Evolutionary conservation across 2,797 vertebrate species (phyloP).

Genomic region (Cryptoblepharus egeriae): DNA sequence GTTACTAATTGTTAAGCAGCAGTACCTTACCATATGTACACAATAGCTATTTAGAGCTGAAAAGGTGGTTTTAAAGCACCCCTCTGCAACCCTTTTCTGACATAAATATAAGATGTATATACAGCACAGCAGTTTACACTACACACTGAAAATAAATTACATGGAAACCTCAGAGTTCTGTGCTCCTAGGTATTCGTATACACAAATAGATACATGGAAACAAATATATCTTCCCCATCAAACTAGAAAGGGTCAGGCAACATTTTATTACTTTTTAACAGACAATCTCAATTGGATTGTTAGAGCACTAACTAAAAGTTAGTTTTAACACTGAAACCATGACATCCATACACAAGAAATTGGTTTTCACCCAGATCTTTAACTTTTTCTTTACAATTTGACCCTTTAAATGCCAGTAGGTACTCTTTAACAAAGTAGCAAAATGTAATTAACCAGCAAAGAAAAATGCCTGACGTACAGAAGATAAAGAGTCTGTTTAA

Average conservation of each 20-base stretch:
- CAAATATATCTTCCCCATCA: constrained; percentile 50
- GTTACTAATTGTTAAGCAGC: constrained; percentile 95
- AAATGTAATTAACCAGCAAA: not conserved
- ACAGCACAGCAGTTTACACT: constrained; percentile 80
- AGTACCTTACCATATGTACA: constrained; percentile 89
- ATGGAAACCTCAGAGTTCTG: constrained; percentile 67
- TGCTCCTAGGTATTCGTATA: constrained; percentile 67
- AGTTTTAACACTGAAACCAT: constrained; percentile 20
- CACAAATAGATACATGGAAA: constrained; percentile 71
- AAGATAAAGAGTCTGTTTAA: not conserved
- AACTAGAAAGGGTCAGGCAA: constrained; percentile 54
- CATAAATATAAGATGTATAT: constrained; percentile 86
- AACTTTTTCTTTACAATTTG: constrained; percentile 32
- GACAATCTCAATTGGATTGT: not conserved
- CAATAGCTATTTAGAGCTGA: constrained; percentile 85
- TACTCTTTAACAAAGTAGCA: constrained; percentile 1
- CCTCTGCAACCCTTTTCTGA: constrained; percentile 81
- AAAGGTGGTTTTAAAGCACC: constrained; percentile 85
- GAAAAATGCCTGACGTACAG: constrained; percentile 3
- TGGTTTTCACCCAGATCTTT: constrained; percentile 11
- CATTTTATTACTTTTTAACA: constrained; percentile 22
- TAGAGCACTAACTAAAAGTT: constrained; percentile 38
- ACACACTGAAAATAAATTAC: constrained; percentile 82
- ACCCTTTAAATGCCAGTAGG: constrained; percentile 19
- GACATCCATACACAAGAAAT: constrained; percentile 2